Conservation (phyloP, 1,140 invertebrate genomes). For the Neodiprion fabricii region DNA sequence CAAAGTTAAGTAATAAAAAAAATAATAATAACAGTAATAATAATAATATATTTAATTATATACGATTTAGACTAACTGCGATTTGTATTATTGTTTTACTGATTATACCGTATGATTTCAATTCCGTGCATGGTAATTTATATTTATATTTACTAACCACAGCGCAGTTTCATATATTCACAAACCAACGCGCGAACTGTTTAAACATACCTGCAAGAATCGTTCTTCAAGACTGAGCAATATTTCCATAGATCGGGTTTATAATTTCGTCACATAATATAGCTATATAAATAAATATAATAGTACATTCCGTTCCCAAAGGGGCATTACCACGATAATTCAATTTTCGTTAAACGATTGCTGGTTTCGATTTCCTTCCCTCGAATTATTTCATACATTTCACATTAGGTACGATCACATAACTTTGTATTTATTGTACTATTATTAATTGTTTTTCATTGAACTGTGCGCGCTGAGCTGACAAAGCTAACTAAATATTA, state of each 20-base stretch:
- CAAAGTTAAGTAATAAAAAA: neutral
- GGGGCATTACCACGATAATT: neutral
- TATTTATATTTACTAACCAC: neutral
- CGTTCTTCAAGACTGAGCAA: neutral
- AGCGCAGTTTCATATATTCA: too few relatives aligned
- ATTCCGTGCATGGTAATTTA: neutral
- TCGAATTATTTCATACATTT: too few relatives aligned
- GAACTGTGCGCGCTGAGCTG: constrained; percentile 8
- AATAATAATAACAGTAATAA: too few relatives aligned
- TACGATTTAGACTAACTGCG: too few relatives aligned
- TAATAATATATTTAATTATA: too few relatives aligned
- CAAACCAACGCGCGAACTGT: too few relatives aligned
- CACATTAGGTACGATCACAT: neutral
- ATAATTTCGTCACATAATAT: neutral
- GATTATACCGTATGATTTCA: neutral
- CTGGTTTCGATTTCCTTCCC: neutral
- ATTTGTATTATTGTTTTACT: neutral
- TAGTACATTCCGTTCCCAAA: neutral
- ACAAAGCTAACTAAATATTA: constrained; percentile 1
- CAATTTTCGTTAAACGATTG: neutral
- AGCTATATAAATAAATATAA: neutral
- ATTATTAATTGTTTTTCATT: constrained; percentile 18
- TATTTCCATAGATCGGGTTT: neutral
- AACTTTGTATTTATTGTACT: neutral
- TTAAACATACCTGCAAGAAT: too few relatives aligned